Evolutionary conservation across 2,797 vertebrate genomes (phyloP).

Genomic region (Naso thynnoides): DNA sequence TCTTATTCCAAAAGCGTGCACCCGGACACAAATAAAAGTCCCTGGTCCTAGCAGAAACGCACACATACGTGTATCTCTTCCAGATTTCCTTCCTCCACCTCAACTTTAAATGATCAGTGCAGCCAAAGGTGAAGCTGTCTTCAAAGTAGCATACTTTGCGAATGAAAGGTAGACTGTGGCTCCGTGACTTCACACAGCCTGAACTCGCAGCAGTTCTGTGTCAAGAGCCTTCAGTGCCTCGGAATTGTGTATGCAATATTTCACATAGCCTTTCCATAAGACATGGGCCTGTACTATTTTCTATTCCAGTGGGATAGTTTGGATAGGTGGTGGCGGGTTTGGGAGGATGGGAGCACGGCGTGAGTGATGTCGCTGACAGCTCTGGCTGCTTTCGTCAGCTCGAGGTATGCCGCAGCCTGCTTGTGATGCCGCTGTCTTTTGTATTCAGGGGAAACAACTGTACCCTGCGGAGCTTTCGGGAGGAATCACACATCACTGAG

Average conservation of each 20-base stretch:
- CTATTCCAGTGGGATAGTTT: slow-evolving; percentile 81
- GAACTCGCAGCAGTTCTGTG: slow-evolving; percentile 77
- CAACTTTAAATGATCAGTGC: slow-evolving; percentile 72
- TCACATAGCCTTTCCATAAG: slow-evolving; percentile 76
- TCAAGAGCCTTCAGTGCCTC: slow-evolving; percentile 83
- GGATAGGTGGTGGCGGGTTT: slow-evolving; percentile 63
- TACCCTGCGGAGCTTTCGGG: slow-evolving; percentile 76
- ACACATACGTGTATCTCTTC: slow-evolving; percentile 1
- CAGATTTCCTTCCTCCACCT: slow-evolving; percentile 12
- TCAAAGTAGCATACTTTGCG: slow-evolving; percentile 81
- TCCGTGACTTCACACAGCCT: slow-evolving; percentile 71
- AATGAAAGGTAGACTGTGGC: slow-evolving; percentile 79
- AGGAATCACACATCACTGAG: slow-evolving; percentile 78
- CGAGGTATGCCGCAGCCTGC: slow-evolving; percentile 72
- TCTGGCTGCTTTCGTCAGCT: slow-evolving; percentile 82
- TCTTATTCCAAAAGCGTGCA: slow-evolving; percentile 46
- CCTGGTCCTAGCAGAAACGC: background rate
- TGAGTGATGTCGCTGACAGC: slow-evolving; percentile 86
- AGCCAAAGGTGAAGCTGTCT: slow-evolving; percentile 82
- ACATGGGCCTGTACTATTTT: slow-evolving; percentile 70
- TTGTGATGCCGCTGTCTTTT: slow-evolving; percentile 82
- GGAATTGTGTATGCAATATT: slow-evolving; percentile 76
- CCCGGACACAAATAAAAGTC: slow-evolving; percentile 11
- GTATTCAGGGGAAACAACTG: slow-evolving; percentile 83
- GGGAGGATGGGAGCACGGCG: slow-evolving; percentile 67